Evolutionary conservation across 2,797 vertebrate genomes (phyloP).

Genomic region (Pseudochaenichthys georgianus): DNA sequence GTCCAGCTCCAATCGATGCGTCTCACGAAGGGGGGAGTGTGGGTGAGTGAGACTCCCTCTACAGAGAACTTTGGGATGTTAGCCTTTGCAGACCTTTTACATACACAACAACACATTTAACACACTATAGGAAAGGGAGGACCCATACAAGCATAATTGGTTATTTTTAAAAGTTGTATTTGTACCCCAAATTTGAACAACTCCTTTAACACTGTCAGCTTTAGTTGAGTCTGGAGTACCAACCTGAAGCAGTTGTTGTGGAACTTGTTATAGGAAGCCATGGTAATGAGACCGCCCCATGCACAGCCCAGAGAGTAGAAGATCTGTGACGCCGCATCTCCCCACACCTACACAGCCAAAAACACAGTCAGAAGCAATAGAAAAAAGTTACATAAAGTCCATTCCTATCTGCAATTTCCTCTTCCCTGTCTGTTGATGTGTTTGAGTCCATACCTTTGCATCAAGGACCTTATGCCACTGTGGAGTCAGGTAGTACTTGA

Average conservation of each 20-base stretch:
- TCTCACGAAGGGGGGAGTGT: too few species aligned
- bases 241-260: conserved; percentile 99
- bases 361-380: neutral
- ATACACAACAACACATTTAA: too few species aligned
- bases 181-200: too few species aligned
- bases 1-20: too few species aligned
- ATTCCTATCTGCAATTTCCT: neutral
- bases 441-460: conserved; percentile 90
- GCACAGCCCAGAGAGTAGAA: conserved; percentile 98
- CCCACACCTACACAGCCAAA: conserved; percentile 92
- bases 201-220: too few species aligned
- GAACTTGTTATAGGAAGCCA: conserved; percentile 99
- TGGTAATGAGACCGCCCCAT: conserved; percentile 98
- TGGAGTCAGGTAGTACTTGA: conserved; percentile 97
- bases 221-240: conserved; percentile 24
- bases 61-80: too few species aligned
- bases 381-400: neutral
- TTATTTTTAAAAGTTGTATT: too few species aligned
- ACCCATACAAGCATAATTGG: too few species aligned
- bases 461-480: conserved; percentile 99
- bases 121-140: too few species aligned
- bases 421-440: neutral
- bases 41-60: too few species aligned
- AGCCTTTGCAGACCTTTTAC: too few species aligned
- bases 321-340: conserved; percentile 98